A percentile compares a stretch with the other conserved stretches of the same genome.
These are phyloP conservation scores for Hippocampus abdominalis DNA, from an alignment of 2,113 vertebrate species.

Conservation along the genomic window DNA sequence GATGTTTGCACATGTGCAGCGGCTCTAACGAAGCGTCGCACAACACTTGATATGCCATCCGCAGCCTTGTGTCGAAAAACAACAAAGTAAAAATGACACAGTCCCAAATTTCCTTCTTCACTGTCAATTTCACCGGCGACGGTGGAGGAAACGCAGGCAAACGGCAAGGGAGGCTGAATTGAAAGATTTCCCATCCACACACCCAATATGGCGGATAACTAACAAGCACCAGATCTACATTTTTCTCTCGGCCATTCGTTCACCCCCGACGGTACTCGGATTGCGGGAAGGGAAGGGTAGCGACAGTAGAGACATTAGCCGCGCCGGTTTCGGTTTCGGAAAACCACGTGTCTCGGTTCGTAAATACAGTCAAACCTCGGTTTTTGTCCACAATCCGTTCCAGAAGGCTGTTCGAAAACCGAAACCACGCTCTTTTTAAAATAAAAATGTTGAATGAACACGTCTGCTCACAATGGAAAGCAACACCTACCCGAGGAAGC, in stretches of 20 bases:
- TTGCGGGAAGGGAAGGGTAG: conserved; percentile 23
- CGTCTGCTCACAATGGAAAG: no score
- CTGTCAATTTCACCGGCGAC: conserved; percentile 52
- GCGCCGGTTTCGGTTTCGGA: conserved; percentile 52
- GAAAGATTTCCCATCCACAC: conserved; percentile 63
- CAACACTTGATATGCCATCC: conserved; percentile 37
- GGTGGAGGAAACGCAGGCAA: conserved; percentile 29
- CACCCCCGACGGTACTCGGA: conserved; percentile 15
- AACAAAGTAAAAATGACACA: background rate
- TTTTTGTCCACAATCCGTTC: no score
- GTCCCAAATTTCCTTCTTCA: background rate
- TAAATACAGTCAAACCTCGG: no score
- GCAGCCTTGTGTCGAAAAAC: conserved; percentile 21
- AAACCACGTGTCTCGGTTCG: conserved; percentile 53
- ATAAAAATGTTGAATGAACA: no score
- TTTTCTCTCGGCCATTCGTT: background rate
- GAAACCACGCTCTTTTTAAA: no score
- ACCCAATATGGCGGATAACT: background rate
- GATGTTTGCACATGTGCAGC: conserved; percentile 69
- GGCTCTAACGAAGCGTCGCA: conserved; percentile 47
- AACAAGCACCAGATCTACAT: background rate
- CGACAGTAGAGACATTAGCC: conserved; percentile 67
- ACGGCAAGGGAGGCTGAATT: conserved; percentile 55
- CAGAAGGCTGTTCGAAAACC: no score
- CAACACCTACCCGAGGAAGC: no score